phyloP scores from a whole-genome alignment of 2,888 invertebrate species.

The Branchellion lobata region DNA sequence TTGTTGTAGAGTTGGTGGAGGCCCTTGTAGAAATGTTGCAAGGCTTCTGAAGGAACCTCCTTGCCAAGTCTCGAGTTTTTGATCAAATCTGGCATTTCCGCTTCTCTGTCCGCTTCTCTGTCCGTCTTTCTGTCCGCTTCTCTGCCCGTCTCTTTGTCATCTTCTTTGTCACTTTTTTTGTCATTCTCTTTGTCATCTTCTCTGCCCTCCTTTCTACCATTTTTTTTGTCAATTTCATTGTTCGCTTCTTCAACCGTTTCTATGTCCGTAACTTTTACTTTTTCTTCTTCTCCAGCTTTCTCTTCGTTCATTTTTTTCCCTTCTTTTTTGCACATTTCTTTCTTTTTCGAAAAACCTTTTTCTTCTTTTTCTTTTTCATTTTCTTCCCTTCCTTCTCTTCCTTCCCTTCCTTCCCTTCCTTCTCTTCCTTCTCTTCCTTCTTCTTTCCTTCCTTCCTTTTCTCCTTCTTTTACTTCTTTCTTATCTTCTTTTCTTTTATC shows the following conservation, averaged over 20 bases:
- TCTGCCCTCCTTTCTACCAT: no score
- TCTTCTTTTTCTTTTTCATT: not conserved
- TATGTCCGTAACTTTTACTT: no score
- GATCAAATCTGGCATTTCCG: not conserved
- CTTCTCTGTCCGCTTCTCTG: no score
- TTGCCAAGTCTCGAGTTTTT: not conserved
- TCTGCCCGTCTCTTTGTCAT: not conserved
- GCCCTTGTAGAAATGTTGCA: not conserved
- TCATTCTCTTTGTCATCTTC: no score
- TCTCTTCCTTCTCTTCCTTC: not conserved
- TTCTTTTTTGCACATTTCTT: not conserved
- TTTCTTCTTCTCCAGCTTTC: not conserved
- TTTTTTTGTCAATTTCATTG: no score
- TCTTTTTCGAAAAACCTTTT: no score
- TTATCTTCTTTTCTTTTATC: no score
- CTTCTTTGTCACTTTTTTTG: no score
- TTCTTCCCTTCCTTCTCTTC: not conserved
- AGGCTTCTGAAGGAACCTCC: not conserved
- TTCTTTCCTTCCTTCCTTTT: not conserved
- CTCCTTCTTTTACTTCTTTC: no score
- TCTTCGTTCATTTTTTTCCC: not conserved
- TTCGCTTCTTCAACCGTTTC: no score
- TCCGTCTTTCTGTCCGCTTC: not conserved
- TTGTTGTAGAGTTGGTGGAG: not conserved
- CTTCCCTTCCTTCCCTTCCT: not conserved